phyloP scores from a whole-genome alignment of 1,140 invertebrate genomes.

The Pseudomyrmex cubaensis region DNA sequence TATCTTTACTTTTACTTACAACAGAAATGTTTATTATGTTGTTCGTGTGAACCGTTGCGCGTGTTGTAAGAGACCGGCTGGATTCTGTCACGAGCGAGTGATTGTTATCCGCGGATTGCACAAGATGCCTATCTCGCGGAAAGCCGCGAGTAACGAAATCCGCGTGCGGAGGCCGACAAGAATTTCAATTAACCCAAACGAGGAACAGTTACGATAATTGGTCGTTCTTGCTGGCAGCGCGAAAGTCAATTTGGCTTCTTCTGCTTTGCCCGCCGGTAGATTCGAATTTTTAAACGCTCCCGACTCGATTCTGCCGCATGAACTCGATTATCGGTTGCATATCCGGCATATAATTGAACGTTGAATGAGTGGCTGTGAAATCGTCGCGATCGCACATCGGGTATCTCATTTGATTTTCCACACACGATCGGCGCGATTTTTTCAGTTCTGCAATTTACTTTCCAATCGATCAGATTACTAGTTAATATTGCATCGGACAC shows the following conservation, averaged over 20 bases:
- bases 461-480: not conserved
- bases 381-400: not conserved
- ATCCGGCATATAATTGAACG: constrained; percentile 5
- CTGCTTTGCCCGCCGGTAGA: not conserved
- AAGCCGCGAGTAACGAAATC: constrained; percentile 51
- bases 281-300: constrained; percentile 8
- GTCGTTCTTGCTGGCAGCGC: constrained; percentile 1
- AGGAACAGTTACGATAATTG: constrained; percentile 63
- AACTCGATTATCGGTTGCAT: constrained; percentile 15
- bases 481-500: not conserved
- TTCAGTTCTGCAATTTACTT: not conserved
- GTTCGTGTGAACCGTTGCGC: not conserved
- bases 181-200: constrained; percentile 67
- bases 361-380: not conserved
- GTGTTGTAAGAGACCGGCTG: constrained; percentile 9
- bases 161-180: constrained; percentile 1
- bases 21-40: constrained; percentile 21
- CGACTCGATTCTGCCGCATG: not conserved
- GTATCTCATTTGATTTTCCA: constrained; percentile 9
- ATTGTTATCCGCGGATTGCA: constrained; percentile 66
- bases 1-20: not conserved
- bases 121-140: constrained; percentile 53
- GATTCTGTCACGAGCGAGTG: constrained; percentile 37
- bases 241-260: constrained; percentile 38
- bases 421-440: not conserved